These are phyloP conservation scores for Battus philenor DNA, from an alignment of 1,140 invertebrate species.

Conservation along the genomic window DNA sequence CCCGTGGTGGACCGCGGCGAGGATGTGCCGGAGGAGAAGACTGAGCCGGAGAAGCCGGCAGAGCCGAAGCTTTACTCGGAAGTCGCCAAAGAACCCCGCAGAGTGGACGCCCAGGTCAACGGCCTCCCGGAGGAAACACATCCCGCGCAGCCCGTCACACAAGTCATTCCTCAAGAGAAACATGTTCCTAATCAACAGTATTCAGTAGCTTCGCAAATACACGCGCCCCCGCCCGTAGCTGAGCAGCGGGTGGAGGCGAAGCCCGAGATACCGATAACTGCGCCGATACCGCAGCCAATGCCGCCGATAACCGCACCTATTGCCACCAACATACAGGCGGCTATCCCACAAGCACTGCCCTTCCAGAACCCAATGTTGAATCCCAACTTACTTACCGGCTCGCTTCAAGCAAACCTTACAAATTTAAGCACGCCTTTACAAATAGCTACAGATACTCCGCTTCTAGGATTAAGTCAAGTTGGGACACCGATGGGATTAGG, in stretches of 20 bases:
- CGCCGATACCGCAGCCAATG: slow-evolving; percentile 16
- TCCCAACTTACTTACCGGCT: slow-evolving; percentile 28
- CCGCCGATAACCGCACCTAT: slow-evolving; percentile 27
- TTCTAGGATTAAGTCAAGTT: slow-evolving; percentile 54
- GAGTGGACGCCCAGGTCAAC: slow-evolving; percentile 14
- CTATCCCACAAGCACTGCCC: slow-evolving; percentile 29
- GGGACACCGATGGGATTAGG: slow-evolving; percentile 46
- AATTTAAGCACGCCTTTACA: slow-evolving; percentile 54
- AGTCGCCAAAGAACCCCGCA: slow-evolving; percentile 24
- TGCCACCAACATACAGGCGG: slow-evolving; percentile 23
- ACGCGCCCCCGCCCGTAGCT: slow-evolving; percentile 31
- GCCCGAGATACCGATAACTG: slow-evolving; percentile 14
- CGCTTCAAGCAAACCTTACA: slow-evolving; percentile 44
- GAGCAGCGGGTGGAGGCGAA: slow-evolving; percentile 32
- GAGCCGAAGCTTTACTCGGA: slow-evolving; percentile 23
- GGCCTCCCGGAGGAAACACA: slow-evolving; percentile 32
- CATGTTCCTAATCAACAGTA: slow-evolving; percentile 56
- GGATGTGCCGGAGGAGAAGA: slow-evolving; percentile 40
- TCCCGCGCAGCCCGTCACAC: slow-evolving; percentile 19
- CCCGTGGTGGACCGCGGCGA: slow-evolving; percentile 79
- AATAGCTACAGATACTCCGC: slow-evolving; percentile 56
- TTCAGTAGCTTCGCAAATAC: slow-evolving; percentile 30
- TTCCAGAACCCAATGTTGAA: slow-evolving; percentile 30
- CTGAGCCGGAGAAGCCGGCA: slow-evolving; percentile 22
- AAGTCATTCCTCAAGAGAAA: slow-evolving; percentile 36